Base-by-base conservation (phyloP, 2,113 vertebrate species). In the Callaeas wilsoni region DNA sequence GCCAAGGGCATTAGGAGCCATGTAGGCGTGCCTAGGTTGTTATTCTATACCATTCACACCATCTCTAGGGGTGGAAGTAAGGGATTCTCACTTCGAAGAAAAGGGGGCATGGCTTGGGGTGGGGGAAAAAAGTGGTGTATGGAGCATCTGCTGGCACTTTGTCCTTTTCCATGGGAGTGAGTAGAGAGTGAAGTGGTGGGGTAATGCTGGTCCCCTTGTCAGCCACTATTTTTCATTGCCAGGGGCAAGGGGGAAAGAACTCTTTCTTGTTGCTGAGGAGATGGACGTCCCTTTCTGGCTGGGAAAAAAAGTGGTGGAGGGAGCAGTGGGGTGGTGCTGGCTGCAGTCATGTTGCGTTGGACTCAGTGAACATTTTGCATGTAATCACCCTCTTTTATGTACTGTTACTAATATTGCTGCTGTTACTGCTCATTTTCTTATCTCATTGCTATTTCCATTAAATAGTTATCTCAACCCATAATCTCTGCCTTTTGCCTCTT, bases 271-370 rank as follows among this genome's bases (percentile, higher is more conserved):
- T 53, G 55, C n/a, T 0, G 1, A 30, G 39, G 41, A 79, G n/a
- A 14, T 13, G 29, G 25, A 16, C 0, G 0, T n/a, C n/a, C 41
- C 13, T 55, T 79, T 62, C 29, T 26, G 16, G 20, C 26, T 0
- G 0, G n/a, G 56, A 14, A 46, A 46, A 53, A 29, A 47, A 3
- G 6, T 33, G 52, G 29, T 62, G 12, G 11, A 77, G 27, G 37
- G 53, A 86, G 44, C 0, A 0, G 17, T 59, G 37, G 37, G 7
- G 20, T 35, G 22, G 14, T 35, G 10, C 26, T 37, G 52, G 7
- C 44, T 76, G 53, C 33, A 35, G 44, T n/a, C 23, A 4, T 19
- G 15, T 20, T 49, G 44, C 15, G 44, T 62, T 9, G 5, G 23
- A 44, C 13, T 68, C 18, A 20, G 35, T 32, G 37, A 60, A 27